Base-by-base conservation (phyloP, 2,888 invertebrate species). In the Dichetophora obliterata region DNA sequence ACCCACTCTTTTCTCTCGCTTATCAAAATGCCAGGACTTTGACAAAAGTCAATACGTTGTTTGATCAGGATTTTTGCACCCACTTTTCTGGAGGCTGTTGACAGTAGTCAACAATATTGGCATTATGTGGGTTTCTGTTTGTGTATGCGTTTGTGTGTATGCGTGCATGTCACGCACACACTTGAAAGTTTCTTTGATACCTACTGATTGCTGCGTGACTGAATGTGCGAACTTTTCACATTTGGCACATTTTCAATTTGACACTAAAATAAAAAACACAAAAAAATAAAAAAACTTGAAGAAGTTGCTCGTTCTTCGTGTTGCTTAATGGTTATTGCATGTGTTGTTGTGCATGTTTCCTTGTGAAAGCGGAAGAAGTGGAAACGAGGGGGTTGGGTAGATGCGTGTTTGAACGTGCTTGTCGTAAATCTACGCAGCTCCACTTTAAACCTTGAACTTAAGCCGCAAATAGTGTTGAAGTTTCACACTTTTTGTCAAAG, bases 401-500 rank as follows among this genome's bases (percentile, higher is more conserved):
- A 63, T 14, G 31, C 27, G 16, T 16, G 31, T 31, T 6, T 24
- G 63, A 54, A 6, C 54, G 19, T 22, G 22, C 54, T 54, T 22
- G 22, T 54, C 19, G 19, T 22, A n/a, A 54, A n/a, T 22, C 54
- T 22, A 54, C 54, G 19, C 54, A 22, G 19, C 19, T 9, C 19
- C 4, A n/a, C 19, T 22, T 22, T 24, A 27, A 59, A 27, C 24
- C 24, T 59, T 27, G 57, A 24, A 59, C 24, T 59, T 24, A 59
- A 59, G 27, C 66, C 66, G 43, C 66, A 66, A 37, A 66, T 34
- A 66, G 66, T 66, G 66, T 66, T 66, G 43, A 66, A 66, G 66
- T 66, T 66, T 66, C 34, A n/a, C 43, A 37, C 43, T 66, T 34
- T 43, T 43, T 66, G 66, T 43, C 34, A 43, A 66, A 24, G 27